These are phyloP conservation scores for Emydura subglobosa DNA, from an alignment of 2,113 vertebrate species.

Conservation along the genomic window DNA sequence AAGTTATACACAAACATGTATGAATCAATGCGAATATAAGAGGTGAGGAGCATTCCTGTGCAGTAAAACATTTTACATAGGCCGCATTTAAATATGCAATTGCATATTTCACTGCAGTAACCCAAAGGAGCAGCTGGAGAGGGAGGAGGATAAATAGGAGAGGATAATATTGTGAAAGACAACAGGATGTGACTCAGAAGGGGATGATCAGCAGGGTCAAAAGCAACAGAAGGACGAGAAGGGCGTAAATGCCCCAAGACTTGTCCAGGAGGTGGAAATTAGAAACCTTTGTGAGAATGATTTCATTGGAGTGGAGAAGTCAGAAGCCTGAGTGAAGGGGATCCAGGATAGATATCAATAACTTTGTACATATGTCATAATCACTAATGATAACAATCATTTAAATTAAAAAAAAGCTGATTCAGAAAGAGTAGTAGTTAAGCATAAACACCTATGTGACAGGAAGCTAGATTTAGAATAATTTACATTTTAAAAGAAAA, in stretches of 20 bases:
- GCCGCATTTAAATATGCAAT: not conserved
- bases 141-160: not conserved
- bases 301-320: not conserved
- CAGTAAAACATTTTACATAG: not conserved
- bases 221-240: not conserved
- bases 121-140: not conserved
- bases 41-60: not conserved
- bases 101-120: not conserved
- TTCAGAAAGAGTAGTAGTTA: slow-evolving; percentile 2
- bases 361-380: not conserved
- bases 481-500: slow-evolving; percentile 61
- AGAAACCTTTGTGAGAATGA: not conserved
- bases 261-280: not conserved
- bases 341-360: not conserved
- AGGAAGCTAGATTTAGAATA: slow-evolving; percentile 22
- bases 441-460: not conserved
- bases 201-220: not conserved
- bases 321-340: not conserved
- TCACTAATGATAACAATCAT: not conserved
- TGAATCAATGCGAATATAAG: not conserved
- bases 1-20: not conserved
- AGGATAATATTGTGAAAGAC: not conserved
- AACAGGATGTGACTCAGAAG: not conserved
- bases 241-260: not conserved
- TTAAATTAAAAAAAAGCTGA: not conserved